Conservation (phyloP, 2,888 invertebrate species). For the Brachyptera putata region DNA sequence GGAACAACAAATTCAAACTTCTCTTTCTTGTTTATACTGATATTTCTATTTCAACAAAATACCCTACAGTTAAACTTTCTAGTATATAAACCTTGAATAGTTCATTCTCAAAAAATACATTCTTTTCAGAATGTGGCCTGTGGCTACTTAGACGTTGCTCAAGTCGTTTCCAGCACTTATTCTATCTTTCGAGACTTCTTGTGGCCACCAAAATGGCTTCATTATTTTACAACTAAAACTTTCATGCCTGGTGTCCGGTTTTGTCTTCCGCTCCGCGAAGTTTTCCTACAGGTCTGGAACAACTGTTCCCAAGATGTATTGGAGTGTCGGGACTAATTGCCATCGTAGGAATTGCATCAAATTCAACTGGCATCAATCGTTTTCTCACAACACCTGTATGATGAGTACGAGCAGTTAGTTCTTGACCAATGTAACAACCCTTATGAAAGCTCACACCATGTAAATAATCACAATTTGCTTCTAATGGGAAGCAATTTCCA, state of each 20-base stretch:
- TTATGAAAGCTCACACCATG: conserved; percentile 92
- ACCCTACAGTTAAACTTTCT: no score
- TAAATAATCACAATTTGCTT: conserved; percentile 85
- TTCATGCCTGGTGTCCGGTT: conserved; percentile 55
- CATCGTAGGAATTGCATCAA: conserved; percentile 46
- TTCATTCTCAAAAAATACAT: no score
- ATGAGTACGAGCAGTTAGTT: conserved; percentile 89
- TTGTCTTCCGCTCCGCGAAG: conserved; percentile 56
- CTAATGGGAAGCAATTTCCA: conserved; percentile 80
- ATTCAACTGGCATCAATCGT: conserved; percentile 80
- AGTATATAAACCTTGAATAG: no score
- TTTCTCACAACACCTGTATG: conserved; percentile 95
- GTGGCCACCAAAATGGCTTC: conserved; percentile 82
- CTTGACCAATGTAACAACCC: conserved; percentile 98
- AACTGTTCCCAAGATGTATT: conserved; percentile 45
- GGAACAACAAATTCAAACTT: no score
- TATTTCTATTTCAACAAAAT: no score
- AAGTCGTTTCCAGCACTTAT: conserved; percentile 41
- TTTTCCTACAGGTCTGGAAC: conserved; percentile 57
- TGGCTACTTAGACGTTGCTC: conserved; percentile 17
- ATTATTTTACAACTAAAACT: conserved; percentile 53
- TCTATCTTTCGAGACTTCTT: conserved; percentile 59
- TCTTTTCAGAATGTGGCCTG: no score
- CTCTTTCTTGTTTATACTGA: no score
- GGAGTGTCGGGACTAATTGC: conserved; percentile 39